phyloP scores from a whole-genome alignment of 2,888 invertebrate genomes.

The Himalopsyche tibetana region DNA sequence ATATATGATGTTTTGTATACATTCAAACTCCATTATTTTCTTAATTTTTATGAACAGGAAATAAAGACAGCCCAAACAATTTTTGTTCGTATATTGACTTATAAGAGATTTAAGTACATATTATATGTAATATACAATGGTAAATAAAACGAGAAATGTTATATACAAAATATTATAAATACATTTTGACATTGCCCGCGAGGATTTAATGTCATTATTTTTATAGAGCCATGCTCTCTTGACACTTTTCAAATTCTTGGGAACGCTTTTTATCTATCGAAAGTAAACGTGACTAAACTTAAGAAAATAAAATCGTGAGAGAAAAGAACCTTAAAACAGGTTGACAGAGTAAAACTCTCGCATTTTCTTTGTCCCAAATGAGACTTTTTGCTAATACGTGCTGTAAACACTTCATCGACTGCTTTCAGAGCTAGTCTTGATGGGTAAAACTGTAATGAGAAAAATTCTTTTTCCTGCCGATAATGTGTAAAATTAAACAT shows the following conservation, averaged over 20 bases:
- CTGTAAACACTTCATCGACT: conserved; percentile 34
- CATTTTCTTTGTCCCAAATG: conserved; percentile 31
- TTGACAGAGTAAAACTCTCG: conserved; percentile 1
- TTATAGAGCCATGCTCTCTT: background rate
- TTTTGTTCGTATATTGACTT: no score
- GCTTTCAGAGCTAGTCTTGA: background rate
- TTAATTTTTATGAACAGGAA: no score
- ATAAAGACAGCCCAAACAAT: no score
- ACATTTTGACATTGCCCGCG: no score
- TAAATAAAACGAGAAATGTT: no score
- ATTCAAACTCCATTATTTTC: no score
- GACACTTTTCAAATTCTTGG: conserved; percentile 23
- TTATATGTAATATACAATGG: no score
- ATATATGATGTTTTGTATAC: no score
- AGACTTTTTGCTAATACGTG: conserved; percentile 37
- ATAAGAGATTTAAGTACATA: no score
- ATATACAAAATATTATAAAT: no score
- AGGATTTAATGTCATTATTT: conserved; percentile 24
- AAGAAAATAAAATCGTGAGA: conserved; percentile 4
- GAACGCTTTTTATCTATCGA: conserved; percentile 18
- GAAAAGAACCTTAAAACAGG: background rate
- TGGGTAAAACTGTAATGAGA: conserved; percentile 3
- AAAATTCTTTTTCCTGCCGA: background rate
- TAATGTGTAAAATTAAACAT: no score
- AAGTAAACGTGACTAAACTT: conserved; percentile 28